Base-by-base conservation (phyloP, 2,113 vertebrate genomes). In the Okapia johnstoni region DNA sequence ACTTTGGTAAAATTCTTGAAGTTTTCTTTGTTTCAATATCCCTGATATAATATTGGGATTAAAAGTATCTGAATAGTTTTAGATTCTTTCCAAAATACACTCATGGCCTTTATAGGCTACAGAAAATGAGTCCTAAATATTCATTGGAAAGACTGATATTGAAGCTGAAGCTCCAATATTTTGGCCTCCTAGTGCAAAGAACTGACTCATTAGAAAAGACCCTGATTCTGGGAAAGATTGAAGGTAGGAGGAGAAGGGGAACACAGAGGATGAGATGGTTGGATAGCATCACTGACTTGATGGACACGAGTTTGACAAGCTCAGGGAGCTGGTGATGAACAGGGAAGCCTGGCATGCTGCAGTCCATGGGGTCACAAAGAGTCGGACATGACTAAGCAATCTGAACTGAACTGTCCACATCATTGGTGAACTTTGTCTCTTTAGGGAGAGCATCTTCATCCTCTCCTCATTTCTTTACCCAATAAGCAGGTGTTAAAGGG, bases 351-450 rank as follows among this genome's bases (percentile, higher is more conserved):
- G 66, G 1, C 66, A 6, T 70, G n/a, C n/a, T 40, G 2, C 19
- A 23, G 19, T 70, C 66, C 66, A 40, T 40, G n/a, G 19, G 19
- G 63, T 70, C n/a, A 40, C 66, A 23, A 70, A 70, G 19, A 70
- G 5, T 70, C 0, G n/a, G n/a, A 23, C 19, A 23, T 0, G 10
- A 23, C n/a, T 40, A n/a, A 70, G n/a, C 0, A 0, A 23, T n/a
- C 19, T 40, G n/a, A 70, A 70, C n/a, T 23, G n/a, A 30, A 36
- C 1, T 48, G 17, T n/a, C 10, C 25, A 23, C 5, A 48, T 28
- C 3, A n/a, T 28, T 36, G 81, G 26, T 3, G 2, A 25, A 15
- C 16, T 8, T 52, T n/a, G 3, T 14, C 28, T 17, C 0, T 88
- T 25, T 36, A 55, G 10, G 40, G 17, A 79, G n/a, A 79, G 43